phyloP scores from a whole-genome alignment of 1,140 invertebrate species.

The Andrena cerasifolii region DNA sequence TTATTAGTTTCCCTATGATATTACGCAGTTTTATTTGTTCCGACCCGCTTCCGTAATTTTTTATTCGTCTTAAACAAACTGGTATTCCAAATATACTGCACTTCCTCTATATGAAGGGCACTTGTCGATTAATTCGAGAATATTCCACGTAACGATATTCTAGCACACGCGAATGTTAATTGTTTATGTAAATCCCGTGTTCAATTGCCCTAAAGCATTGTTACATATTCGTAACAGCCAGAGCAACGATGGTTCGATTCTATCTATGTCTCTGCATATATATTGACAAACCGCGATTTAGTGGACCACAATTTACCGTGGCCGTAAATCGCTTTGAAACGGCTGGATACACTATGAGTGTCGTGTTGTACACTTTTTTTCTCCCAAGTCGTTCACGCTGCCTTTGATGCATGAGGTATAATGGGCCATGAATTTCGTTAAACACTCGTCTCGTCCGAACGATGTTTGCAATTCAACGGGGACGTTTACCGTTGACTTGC shows the following conservation, averaged over 20 bases:
- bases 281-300: conserved; percentile 45
- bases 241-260: conserved; percentile 17
- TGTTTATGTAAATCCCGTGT: conserved; percentile 20
- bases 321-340: conserved; percentile 35
- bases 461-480: not conserved
- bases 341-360: conserved; percentile 26
- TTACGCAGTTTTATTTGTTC: too few species aligned
- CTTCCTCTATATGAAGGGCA: too few species aligned
- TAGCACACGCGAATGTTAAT: not conserved
- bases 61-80: too few species aligned
- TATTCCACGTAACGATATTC: not conserved
- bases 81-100: too few species aligned
- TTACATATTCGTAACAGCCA: not conserved
- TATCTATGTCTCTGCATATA: conserved; percentile 3
- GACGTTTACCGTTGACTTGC: too few species aligned
- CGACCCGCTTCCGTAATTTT: too few species aligned
- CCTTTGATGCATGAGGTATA: not conserved
- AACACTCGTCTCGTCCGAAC: not conserved
- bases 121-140: not conserved
- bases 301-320: conserved; percentile 31
- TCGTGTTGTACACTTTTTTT: conserved; percentile 20
- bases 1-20: too few species aligned
- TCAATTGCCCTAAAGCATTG: not conserved
- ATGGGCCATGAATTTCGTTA: conserved; percentile 20
- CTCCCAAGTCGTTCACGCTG: not conserved